Base-by-base conservation (phyloP, 1,140 invertebrate species). In the Papilio helenus region DNA sequence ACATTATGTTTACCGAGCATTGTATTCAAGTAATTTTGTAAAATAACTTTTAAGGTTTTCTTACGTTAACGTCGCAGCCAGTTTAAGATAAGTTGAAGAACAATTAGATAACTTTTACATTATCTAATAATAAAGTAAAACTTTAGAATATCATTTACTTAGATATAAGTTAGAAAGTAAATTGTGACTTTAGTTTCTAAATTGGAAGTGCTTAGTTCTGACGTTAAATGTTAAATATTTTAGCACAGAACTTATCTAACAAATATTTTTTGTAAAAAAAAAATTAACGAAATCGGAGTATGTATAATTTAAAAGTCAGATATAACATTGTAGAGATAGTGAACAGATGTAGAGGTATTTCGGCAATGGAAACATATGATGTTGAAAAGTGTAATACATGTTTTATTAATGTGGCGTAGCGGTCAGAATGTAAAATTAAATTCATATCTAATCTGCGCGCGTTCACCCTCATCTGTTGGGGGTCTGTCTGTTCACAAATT, bases 401-500 rank as follows among this genome's bases (percentile, higher is more conserved):
- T 72, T 72, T 72, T 23, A 74, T 44, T 46, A 46, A 23, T 18
- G 34, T 46, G 71, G 71, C 18, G 71, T 23, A 39, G 68, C 42
- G 72, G 42, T 73, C 20, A 46, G 42, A 46, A 73, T 73, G 18
- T 42, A 73, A 73, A 44, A 73, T 73, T 46, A 44, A 73, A 73
- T 73, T 73, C 72, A 73, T 73, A 73, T 85, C 83, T 86, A 86
- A 85, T 85, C 80, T 83, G 79, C 86, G 71, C 78, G 79, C 65
- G 55, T 76, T 58, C 77, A 82, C 85, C 84, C 83, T 86, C 84
- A 86, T 88, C 81, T 84, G 84, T 79, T 61, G 61, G 79, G 80
- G 83, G 82, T 86, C 84, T 84, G 82, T 86, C 81, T 80, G 77
- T 89, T 84, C 82, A 80, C 83, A 85, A 88, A 87, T 84, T 82